Percentiles rank a stretch among this genome's conserved stretches.
phyloP scores from a whole-genome alignment of 2,113 vertebrate species.

The Oreochromis aureus region DNA sequence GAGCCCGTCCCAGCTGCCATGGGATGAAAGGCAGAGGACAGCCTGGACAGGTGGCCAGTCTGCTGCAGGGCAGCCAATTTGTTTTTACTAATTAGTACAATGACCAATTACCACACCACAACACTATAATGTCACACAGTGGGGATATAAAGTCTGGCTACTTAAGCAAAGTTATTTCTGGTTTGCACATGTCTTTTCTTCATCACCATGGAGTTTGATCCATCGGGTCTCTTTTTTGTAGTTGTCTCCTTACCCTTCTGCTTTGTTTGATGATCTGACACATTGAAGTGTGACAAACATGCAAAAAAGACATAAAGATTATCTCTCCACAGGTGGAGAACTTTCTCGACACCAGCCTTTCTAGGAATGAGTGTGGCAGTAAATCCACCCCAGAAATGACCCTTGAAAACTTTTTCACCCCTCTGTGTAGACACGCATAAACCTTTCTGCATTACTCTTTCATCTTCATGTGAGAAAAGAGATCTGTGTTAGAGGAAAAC shows the following conservation, averaged over 20 bases:
- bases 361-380: background rate
- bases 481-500: constrained; percentile 28
- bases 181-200: background rate
- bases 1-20: background rate
- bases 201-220: background rate
- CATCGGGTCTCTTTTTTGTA: background rate
- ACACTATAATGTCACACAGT: background rate
- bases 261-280: background rate
- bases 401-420: background rate
- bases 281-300: background rate
- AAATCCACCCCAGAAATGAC: background rate
- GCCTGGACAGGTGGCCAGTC: background rate
- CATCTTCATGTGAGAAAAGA: constrained; percentile 7
- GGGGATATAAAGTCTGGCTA: background rate
- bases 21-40: background rate
- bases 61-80: background rate
- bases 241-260: background rate
- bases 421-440: background rate
- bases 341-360: background rate
- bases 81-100: background rate
- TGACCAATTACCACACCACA: background rate
- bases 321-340: background rate
- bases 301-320: background rate
- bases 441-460: background rate
- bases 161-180: background rate